Percentiles rank a stretch among this genome's conserved stretches.
These are phyloP conservation scores for Perdita meconis DNA, from an alignment of 2,888 invertebrate species.

Conservation along the genomic window DNA sequence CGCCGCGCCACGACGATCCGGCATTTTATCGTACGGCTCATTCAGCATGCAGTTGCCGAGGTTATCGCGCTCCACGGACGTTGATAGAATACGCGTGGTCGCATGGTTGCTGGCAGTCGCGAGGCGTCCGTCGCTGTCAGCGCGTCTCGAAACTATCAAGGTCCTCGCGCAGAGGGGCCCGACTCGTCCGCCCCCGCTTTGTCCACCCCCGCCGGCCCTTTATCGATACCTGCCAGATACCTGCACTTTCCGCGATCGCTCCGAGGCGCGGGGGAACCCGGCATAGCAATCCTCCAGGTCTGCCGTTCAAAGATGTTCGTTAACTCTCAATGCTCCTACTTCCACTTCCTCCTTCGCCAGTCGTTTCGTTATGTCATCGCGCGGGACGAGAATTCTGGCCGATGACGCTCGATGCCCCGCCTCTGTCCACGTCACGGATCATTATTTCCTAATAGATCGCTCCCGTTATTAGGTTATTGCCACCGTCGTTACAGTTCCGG, in stretches of 20 bases:
- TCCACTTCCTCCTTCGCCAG: not conserved
- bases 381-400: not conserved
- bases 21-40: constrained; percentile 50
- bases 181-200: constrained; percentile 37
- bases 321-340: not conserved
- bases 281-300: not conserved
- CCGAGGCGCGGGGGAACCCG: not conserved
- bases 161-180: constrained; percentile 51
- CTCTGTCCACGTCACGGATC: constrained; percentile 43
- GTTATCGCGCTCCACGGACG: constrained; percentile 64
- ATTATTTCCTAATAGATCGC: constrained; percentile 52
- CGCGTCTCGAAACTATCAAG: constrained; percentile 73
- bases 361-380: not conserved
- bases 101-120: constrained; percentile 21
- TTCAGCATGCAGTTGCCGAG: constrained; percentile 69
- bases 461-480: constrained; percentile 11
- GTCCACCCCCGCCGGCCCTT: not conserved
- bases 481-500: no score
- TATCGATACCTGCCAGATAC: constrained; percentile 19
- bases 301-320: not conserved
- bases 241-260: not conserved
- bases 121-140: constrained; percentile 58
- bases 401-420: constrained; percentile 27
- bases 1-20: not conserved
- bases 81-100: constrained; percentile 67